A percentile compares a stretch with the other conserved stretches of the same genome.
Conservation (phyloP, 2,888 invertebrate species). For the Acleris emargana region DNA sequence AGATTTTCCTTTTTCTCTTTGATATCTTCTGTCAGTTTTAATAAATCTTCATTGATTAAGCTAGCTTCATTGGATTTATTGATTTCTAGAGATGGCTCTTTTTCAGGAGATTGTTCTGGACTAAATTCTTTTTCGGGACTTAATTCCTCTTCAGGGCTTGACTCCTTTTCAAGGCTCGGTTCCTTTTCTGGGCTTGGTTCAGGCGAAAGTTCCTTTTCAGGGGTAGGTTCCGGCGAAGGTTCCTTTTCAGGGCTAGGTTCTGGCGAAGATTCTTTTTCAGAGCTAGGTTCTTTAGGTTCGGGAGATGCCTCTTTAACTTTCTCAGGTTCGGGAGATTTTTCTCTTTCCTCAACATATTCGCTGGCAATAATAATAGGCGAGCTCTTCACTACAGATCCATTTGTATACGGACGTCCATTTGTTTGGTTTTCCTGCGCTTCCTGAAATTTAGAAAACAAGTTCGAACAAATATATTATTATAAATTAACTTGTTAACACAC, state of each 20-base stretch:
- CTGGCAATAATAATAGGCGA: conserved; percentile 73
- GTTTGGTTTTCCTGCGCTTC: conserved; percentile 71
- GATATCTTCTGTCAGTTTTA: conserved; percentile 49
- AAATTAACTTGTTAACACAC: conserved; percentile 5
- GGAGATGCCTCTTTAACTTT: conserved; percentile 43
- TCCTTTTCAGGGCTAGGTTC: conserved; percentile 40
- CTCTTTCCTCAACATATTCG: conserved; percentile 67
- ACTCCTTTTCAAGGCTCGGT: conserved; percentile 37
- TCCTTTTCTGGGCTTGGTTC: conserved; percentile 34
- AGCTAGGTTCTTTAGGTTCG: conserved; percentile 42
- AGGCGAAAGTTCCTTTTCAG: conserved; percentile 14
- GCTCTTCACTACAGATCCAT: conserved; percentile 70
- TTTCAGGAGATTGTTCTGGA: conserved; percentile 35
- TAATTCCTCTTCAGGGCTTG: conserved; percentile 38
- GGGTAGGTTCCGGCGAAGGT: conserved; percentile 33
- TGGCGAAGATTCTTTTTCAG: conserved; percentile 27
- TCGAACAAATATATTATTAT: conserved; percentile 1
- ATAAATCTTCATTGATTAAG: conserved; percentile 44
- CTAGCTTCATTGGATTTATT: conserved; percentile 8
- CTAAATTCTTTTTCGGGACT: conserved; percentile 34
- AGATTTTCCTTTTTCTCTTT: conserved; percentile 54
- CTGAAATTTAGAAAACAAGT: conserved; percentile 49
- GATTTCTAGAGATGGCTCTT: conserved; percentile 37
- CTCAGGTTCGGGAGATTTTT: conserved; percentile 45
- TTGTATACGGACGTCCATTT: conserved; percentile 67